Base-by-base conservation (phyloP, 1,140 invertebrate species). In the Caenorhabditis tropicalis region DNA sequence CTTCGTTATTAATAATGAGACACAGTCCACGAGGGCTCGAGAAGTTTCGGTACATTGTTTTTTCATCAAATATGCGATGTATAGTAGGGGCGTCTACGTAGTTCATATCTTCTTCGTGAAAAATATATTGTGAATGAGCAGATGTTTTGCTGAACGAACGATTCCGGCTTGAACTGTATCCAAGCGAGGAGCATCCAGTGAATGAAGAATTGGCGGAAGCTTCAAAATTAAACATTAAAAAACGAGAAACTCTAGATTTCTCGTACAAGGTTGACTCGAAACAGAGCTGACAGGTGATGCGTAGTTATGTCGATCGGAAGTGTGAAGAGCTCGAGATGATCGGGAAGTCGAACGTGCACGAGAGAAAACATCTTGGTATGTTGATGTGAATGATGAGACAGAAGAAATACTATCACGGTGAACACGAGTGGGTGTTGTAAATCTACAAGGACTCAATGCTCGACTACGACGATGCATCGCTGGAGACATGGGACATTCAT, bases 1-100 rank as follows among this genome's bases (percentile, higher is more conserved):
- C 51, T 33, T 70, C 46, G 46, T 86, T 86, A 24, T 86, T 86
- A 5, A 86, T 86, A 12, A 86, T 84, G 16, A 86, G 58, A 27
- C 74, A 81, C n/a, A 80, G n/a, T 10, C 85, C 85, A 29, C 84
- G 86, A n/a, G 85, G 82, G 12, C 19, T 65, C 24, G 82, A 70
- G n/a, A 82, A 82, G 29, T 82, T 82, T 4, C 56, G 36, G 33
- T 82, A 82, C 36, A 82, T 82, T 21, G 65, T 74, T 43, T 74
- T 74, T 31, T 74, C 65, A 15, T 74, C 65, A 46, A 74, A 74
- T 9, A 43, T n/a, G 24, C 65, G 65, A 15, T 43, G 27, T 74
- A 74, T 74, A 36, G 65, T 74, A 1, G 65, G 65, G 1, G 65
- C 65, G 43, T 74, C 65, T 10, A 74, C 65, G 19, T 43, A 74